Base-by-base conservation (phyloP, 2,113 vertebrate species). In the Nannobrachium achirus region DNA sequence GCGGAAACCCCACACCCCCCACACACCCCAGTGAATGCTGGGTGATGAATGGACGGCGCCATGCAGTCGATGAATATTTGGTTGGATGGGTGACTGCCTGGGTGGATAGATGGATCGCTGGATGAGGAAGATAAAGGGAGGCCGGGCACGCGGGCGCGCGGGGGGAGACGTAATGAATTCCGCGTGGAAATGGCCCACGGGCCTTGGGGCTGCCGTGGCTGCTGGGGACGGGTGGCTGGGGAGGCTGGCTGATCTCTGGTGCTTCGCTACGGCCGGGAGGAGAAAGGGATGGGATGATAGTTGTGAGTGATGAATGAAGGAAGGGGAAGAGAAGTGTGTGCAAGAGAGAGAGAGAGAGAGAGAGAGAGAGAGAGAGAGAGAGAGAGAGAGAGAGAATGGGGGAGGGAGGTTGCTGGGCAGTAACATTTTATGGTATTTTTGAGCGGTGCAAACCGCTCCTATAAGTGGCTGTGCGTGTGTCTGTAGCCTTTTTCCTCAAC, bases 271-370 rank as follows among this genome's bases (percentile, higher is more conserved):
- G 25, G 63, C 65, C 33, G 68, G 9, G 45, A 65, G 68, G 42
- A 71, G 45, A 55, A 68, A 71, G n/a, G 48, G 40, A 76, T 5
- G 18, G 51, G 69, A 38, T 65, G 74, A 82, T 68, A 59, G 72
- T 51, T 55, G 65, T 70, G 81, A 78, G 81, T 75, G 77, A 89
- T 82, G 77, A 71, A 86, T 82, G 83, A 74, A 73, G 38, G 61
- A 45, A 76, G 72, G 73, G 68, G 57, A 65, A 51, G 42, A 73
- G 65, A 67, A 58, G 74, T 18, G 56, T 56, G 68, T 38, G 71
- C 41, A 45, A 63, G 57, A 33, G 70, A 14, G 45, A 39, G 7
- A 71, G 56, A 10, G 39, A n/a, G 67, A 19, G 44, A 57, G 25
- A 49, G 66, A 8, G 20, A n/a, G 19, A 19, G 55, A 15, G n/a